Base-by-base conservation (phyloP, 2,797 vertebrate species). In the Borostomias antarcticus region DNA sequence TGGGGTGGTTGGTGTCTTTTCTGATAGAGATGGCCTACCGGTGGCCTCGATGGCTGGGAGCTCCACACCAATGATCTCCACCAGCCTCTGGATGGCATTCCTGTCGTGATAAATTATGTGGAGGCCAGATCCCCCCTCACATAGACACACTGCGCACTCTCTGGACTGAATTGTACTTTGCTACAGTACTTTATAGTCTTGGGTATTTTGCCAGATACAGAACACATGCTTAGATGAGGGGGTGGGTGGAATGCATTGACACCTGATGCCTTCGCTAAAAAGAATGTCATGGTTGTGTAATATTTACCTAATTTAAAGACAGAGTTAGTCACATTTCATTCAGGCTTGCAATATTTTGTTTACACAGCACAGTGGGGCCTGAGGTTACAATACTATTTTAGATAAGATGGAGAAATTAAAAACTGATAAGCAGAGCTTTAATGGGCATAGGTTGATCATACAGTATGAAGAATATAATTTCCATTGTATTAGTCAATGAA, bases 291-390 rank as follows among this genome's bases (percentile, higher is more conserved):
- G 50, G 25, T 21, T 52, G 4, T 10, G 26, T 28, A 54, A 54
- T 30, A 56, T 21, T 21, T 57, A 8, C 33, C 19, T 37, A 25
- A 23, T 33, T 73, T 35, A 3, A 58, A 54, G 72, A 70, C 51
- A 23, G 28, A 32, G n/a, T 56, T 29, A 69, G 77, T 70, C 62
- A 78, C 83, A 86, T 88, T 85, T 88, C 82, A 85, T 69, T 56
- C 7, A 56, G n/a, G 35, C 29, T 69, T 65, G 32, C 59, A 72
- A 75, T 72, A 21, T 54, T 21, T 5, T 50, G 68, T 73, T 69
- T 70, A 77, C 30, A 53, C 70, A 72, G 78, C 62, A 51, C 32
- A 58, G 35, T 29, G 62, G 25, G 50, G 64, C 37, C n/a, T n/a
- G n/a, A n/a, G n/a, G n/a, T n/a, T n/a, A n/a, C n/a, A 45, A 64